These are phyloP conservation scores for Nesidiocoris tenuis DNA, from an alignment of 2,888 invertebrate species.

Conservation along the genomic window DNA sequence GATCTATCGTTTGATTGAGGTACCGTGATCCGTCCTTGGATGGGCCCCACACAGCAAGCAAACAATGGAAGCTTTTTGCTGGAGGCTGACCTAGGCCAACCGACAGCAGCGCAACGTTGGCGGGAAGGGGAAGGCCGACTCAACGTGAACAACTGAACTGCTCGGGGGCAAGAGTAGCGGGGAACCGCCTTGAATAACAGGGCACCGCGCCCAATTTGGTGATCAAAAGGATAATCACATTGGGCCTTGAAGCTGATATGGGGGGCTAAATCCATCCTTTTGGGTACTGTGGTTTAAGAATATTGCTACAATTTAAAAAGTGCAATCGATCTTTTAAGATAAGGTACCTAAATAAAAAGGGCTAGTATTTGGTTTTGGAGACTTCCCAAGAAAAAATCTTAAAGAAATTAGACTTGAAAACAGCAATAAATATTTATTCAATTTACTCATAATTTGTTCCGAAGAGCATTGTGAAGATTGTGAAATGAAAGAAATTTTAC, in stretches of 20 bases:
- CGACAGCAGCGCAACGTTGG: neutral
- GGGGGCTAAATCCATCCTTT: neutral
- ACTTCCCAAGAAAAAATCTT: too few species aligned
- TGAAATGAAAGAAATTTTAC: too few species aligned
- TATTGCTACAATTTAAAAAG: too few species aligned
- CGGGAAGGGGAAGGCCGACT: neutral
- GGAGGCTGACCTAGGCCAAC: constrained; percentile 26
- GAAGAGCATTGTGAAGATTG: too few species aligned
- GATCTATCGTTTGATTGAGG: too few species aligned
- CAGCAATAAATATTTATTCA: too few species aligned
- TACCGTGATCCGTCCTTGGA: neutral
- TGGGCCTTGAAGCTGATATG: neutral
- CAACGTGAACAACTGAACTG: neutral
- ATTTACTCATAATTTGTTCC: too few species aligned
- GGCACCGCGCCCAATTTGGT: neutral
- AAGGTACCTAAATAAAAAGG: too few species aligned
- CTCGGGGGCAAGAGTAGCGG: constrained; percentile 25
- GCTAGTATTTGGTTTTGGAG: too few species aligned
- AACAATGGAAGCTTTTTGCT: neutral
- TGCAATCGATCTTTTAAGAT: too few species aligned
- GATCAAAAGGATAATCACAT: neutral
- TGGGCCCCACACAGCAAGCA: neutral
- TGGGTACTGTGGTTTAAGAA: too few species aligned
- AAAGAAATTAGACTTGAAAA: too few species aligned
- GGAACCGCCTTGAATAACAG: constrained; percentile 23